Evolutionary conservation across 2,113 vertebrate genomes (phyloP).

Genomic region (Hyaena hyaena): DNA sequence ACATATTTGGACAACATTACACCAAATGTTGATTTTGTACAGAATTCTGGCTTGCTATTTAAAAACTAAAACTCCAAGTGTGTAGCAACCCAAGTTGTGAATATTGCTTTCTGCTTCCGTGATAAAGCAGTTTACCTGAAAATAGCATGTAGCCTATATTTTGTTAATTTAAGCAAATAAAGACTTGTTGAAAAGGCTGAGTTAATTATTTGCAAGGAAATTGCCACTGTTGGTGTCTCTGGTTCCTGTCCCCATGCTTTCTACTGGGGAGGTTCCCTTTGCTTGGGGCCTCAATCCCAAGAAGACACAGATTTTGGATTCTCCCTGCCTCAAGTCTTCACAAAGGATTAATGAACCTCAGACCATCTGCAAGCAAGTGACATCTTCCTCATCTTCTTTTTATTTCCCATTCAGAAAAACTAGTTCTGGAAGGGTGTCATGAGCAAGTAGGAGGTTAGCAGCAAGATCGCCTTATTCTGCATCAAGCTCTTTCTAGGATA

Average conservation of each 20-base stretch:
- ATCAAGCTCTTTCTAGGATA: not conserved
- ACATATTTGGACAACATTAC: constrained; percentile 72
- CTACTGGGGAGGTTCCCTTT: not conserved
- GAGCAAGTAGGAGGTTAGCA: not conserved
- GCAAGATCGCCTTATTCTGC: not conserved
- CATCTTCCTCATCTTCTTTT: not conserved
- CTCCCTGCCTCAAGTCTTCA: not conserved
- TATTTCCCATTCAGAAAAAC: not conserved
- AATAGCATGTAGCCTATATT: constrained; percentile 75
- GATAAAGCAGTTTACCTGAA: constrained; percentile 73
- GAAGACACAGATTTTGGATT: not conserved
- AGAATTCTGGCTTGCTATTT: constrained; percentile 73
- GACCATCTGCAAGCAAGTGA: not conserved
- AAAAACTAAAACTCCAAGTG: constrained; percentile 65
- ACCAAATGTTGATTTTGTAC: constrained; percentile 80
- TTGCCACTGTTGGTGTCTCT: not conserved
- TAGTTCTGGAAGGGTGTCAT: not conserved
- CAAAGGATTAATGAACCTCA: not conserved
- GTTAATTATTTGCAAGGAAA: constrained; percentile 56
- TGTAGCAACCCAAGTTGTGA: constrained; percentile 64
- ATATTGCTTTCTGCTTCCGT: constrained; percentile 76
- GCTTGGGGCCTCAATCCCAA: not conserved
- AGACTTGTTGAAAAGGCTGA: constrained; percentile 60
- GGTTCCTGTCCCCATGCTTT: not conserved
- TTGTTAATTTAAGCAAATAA: constrained; percentile 89